Evolutionary conservation across 2,113 vertebrate species (phyloP).

Genomic region (Gymnobelideus leadbeateri): DNA sequence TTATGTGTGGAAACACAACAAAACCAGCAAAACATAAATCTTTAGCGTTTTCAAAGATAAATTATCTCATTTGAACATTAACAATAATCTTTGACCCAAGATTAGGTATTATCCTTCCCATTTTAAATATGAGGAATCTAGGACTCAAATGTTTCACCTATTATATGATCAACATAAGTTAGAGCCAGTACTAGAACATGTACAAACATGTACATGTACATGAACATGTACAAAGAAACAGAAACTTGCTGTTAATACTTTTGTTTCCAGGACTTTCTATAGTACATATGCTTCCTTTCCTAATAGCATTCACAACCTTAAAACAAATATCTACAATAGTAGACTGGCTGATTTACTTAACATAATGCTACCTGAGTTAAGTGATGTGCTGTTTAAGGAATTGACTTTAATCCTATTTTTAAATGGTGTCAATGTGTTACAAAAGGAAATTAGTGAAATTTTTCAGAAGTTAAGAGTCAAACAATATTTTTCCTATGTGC

Average conservation of each 20-base stretch:
- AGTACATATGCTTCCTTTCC: neutral
- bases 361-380: neutral
- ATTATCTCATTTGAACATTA: neutral
- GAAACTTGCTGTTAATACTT: neutral
- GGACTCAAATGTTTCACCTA: neutral
- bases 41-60: neutral
- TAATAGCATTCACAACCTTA: neutral
- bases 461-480: neutral
- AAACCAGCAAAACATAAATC: neutral
- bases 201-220: too few relatives aligned
- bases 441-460: neutral
- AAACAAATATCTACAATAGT: neutral
- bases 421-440: neutral
- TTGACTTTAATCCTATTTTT: neutral
- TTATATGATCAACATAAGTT: neutral
- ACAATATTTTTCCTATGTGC: neutral
- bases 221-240: neutral
- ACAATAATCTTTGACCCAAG: neutral
- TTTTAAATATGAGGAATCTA: neutral
- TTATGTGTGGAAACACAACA: neutral
- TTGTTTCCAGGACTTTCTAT: neutral
- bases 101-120: neutral
- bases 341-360: neutral
- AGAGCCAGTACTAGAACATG: neutral
- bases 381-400: neutral